phyloP scores from a whole-genome alignment of 2,797 vertebrate genomes.

The Hydrocynus forskahlii region DNA sequence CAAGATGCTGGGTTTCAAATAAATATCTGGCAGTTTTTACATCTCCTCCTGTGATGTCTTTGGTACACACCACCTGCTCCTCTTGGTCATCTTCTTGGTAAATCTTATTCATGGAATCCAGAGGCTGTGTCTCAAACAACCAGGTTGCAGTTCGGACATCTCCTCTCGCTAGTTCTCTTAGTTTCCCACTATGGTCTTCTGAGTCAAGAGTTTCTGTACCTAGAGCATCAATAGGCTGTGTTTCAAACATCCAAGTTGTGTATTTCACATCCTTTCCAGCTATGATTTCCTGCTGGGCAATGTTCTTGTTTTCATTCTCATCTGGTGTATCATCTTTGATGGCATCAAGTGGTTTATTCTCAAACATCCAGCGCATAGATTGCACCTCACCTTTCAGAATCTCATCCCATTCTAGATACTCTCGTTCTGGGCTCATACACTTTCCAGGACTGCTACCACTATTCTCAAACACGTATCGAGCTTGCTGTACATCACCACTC shows the following conservation, averaged over 20 bases:
- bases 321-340: conserved; percentile 82
- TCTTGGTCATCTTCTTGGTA: conserved; percentile 79
- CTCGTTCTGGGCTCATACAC: conserved; percentile 80
- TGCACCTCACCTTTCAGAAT: conserved; percentile 88
- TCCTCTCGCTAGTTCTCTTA: conserved; percentile 80
- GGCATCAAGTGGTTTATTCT: conserved; percentile 85
- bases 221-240: conserved; percentile 81
- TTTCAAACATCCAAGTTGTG: conserved; percentile 92
- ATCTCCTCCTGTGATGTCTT: conserved; percentile 82
- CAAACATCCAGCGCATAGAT: conserved; percentile 88
- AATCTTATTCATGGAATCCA: conserved; percentile 84
- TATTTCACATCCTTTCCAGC: conserved; percentile 85
- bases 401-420: conserved; percentile 85
- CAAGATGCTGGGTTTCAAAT: conserved; percentile 88
- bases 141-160: conserved; percentile 80
- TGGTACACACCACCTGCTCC: conserved; percentile 47
- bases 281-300: conserved; percentile 85
- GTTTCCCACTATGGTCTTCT: conserved; percentile 69
- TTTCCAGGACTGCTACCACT: conserved; percentile 73
- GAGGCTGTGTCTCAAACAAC: conserved; percentile 87
- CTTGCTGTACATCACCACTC: conserved; percentile 80
- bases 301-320: conserved; percentile 72
- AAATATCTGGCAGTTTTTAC: conserved; percentile 87
- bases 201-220: conserved; percentile 61
- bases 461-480: conserved; percentile 84